phyloP scores from a whole-genome alignment of 1,140 invertebrate species.

The Drosophila kurseongensis region DNA sequence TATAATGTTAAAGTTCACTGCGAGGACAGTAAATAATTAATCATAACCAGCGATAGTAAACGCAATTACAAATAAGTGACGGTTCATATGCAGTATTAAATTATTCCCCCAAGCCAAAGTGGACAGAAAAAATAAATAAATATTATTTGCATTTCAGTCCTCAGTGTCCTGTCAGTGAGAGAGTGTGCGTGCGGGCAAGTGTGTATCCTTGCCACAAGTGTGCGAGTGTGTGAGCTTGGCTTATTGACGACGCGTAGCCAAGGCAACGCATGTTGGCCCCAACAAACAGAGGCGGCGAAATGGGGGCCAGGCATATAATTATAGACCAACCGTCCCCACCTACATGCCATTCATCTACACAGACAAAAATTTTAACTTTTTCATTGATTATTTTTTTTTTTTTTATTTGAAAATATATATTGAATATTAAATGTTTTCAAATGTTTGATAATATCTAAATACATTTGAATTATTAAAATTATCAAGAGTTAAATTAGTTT shows the following conservation, averaged over 20 bases:
- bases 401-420: background rate
- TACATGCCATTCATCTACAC: conserved; percentile 21
- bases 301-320: conserved; percentile 53
- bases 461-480: no score
- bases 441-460: no score
- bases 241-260: conserved; percentile 58
- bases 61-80: conserved; percentile 41
- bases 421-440: no score
- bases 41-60: conserved; percentile 18
- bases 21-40: conserved; percentile 24
- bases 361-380: background rate
- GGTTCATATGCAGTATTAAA: conserved; percentile 31
- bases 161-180: conserved; percentile 25
- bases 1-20: conserved; percentile 3
- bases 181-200: conserved; percentile 14
- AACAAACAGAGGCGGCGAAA: conserved; percentile 52
- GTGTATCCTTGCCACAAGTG: conserved; percentile 30
- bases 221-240: conserved; percentile 35
- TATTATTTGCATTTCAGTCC: conserved; percentile 70
- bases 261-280: conserved; percentile 51
- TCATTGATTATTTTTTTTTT: background rate
- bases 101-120: conserved; percentile 38
- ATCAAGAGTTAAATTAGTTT: no score
- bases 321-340: conserved; percentile 32
- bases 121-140: conserved; percentile 72